Evolutionary conservation across 2,797 vertebrate genomes (phyloP), one percentile per base, ranked within the genome.

Genomic region (Coregonus sp.): DNA sequence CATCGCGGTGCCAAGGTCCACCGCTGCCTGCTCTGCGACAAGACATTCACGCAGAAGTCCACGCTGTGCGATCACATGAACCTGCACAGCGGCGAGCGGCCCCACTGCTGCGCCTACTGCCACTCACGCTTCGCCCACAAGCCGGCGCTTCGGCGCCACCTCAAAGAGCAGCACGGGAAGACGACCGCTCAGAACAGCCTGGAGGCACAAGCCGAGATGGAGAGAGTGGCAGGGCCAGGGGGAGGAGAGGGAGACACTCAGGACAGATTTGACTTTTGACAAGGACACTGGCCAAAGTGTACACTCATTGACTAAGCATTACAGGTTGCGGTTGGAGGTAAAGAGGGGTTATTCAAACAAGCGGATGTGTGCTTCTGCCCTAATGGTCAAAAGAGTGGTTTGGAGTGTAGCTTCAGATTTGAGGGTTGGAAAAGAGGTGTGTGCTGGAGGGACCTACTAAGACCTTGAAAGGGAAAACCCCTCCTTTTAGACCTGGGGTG

Each of bases 1-100:
- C 97, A 98, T 92, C 91, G 96, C 0, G 95, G 96, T 0, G 92
- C 94, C 1, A 98, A 98, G 70, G 94, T 96, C 0, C 97, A 98
- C 92, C 95, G 95, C 70, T 99, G 97, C 86, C 96, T 94, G 4
- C 92, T 98, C 52, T 99, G 97, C 83, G 96, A 96, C 61, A 98
- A 98, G 92, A 96, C 96, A 59, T 99, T 99, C 92, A 98, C 97
- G 0, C 97, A 99, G 83, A 98, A 98, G 65, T 97, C 97, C 71
- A 98, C 97, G 0, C 95, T 99, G 51, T 97, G 96, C 50, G 97
- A 98, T 87, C 97, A 99, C 94, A 96, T 98, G 94, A 99, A 98
- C 92, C 96, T 99, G 66, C 97, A 99, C 92, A 98, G 97, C 0
- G 97, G 97, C 0, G 96, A 96, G 56, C 87, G 97, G 63, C 97